Percentiles rank a stretch among this genome's conserved stretches.
phyloP scores from a whole-genome alignment of 1,140 invertebrate genomes.

The Bombus haemorrhoidalis region DNA sequence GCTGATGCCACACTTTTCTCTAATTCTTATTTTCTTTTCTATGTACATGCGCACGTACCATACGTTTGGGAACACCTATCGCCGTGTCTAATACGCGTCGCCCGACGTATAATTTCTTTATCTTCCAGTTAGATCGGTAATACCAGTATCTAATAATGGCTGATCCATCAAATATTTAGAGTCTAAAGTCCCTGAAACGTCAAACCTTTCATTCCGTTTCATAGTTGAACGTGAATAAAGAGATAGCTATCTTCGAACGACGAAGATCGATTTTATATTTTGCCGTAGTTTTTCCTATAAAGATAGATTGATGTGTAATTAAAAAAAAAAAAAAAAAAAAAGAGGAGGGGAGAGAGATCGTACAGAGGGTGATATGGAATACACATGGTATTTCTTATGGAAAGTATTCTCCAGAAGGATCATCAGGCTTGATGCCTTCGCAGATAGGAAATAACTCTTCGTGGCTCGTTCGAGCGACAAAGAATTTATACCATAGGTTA shows the following conservation, averaged over 20 bases:
- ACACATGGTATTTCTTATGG: not conserved
- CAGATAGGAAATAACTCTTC: slow-evolving; percentile 26
- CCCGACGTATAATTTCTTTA: not conserved
- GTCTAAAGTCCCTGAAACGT: not conserved
- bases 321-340: not conserved
- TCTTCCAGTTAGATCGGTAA: not conserved
- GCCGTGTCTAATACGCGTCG: not conserved
- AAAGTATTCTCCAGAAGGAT: not conserved
- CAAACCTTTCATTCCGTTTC: not conserved
- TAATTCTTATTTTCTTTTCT: not conserved
- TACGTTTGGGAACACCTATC: not conserved
- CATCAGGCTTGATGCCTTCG: not conserved
- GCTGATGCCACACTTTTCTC: slow-evolving; percentile 2
- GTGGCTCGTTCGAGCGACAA: slow-evolving; percentile 53
- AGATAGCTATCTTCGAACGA: not conserved
- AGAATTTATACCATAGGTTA: slow-evolving; percentile 60
- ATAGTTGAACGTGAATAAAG: not conserved
- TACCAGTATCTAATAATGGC: not conserved
- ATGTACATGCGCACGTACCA: not conserved
- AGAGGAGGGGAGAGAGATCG: not conserved
- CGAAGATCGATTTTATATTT: not conserved
- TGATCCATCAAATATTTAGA: slow-evolving; percentile 15
- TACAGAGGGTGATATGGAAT: not conserved
- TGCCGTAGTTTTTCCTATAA: not conserved
- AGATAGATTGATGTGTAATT: not conserved